phyloP scores from a whole-genome alignment of 2,797 vertebrate genomes.

The Cyprinodon diabolis region DNA sequence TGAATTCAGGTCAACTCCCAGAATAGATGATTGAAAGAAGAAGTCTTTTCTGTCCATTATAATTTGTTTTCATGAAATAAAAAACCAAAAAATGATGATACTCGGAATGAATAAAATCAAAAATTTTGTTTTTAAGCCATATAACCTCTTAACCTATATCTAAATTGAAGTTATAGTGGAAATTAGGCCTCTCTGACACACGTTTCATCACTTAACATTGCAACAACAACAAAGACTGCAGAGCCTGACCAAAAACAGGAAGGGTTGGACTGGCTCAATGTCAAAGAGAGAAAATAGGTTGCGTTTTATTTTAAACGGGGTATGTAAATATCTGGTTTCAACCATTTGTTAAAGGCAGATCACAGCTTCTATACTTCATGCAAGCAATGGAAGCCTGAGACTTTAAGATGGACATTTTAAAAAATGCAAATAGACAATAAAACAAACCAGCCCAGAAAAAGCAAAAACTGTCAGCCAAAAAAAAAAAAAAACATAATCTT shows the following conservation, averaged over 20 bases:
- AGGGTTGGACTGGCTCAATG: neutral
- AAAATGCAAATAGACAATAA: constrained; percentile 1
- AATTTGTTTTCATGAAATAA: too few species aligned
- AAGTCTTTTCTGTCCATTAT: too few species aligned
- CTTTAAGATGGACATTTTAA: neutral
- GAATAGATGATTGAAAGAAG: too few species aligned
- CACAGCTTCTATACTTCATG: neutral
- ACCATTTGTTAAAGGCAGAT: neutral
- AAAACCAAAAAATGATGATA: too few species aligned
- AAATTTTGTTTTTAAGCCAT: too few species aligned
- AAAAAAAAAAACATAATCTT: constrained; percentile 46
- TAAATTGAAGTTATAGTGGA: too few species aligned
- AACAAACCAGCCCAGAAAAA: constrained; percentile 4
- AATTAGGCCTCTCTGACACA: neutral
- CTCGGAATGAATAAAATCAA: too few species aligned
- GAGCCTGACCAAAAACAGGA: neutral
- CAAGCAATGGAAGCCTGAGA: too few species aligned
- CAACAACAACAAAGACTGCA: neutral
- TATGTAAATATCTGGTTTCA: neutral
- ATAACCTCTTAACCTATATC: too few species aligned
- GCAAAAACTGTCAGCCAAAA: constrained; percentile 15
- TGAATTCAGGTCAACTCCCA: too few species aligned
- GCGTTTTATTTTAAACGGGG: neutral
- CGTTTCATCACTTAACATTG: neutral
- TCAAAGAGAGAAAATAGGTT: neutral